Conservation (phyloP, 2,113 vertebrate species). For the Sinocyclocheilus maitianheensis region DNA sequence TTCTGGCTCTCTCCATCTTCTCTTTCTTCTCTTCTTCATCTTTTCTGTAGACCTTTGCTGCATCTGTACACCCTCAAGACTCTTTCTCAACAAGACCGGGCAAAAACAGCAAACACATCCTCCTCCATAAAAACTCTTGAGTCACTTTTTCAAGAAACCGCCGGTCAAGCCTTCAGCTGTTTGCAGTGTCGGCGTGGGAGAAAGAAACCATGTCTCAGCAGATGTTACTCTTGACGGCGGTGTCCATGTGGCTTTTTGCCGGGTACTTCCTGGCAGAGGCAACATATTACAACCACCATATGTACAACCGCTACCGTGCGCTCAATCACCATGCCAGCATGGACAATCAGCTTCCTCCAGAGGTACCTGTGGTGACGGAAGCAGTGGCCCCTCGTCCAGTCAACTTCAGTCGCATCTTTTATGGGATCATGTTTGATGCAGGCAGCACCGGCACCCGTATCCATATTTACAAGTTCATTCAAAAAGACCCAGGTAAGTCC, state of each 20-base stretch:
- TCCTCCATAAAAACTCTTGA: conserved; percentile 52
- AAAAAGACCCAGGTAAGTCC: conserved; percentile 78
- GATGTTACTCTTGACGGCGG: conserved; percentile 68
- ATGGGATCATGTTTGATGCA: conserved; percentile 97
- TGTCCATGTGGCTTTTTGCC: conserved; percentile 74
- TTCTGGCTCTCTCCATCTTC: conserved; percentile 57
- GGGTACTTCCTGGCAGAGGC: conserved; percentile 74
- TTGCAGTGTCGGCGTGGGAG: conserved; percentile 47
- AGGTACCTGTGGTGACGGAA: conserved; percentile 54
- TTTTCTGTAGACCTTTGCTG: conserved; percentile 43
- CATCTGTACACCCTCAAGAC: conserved; percentile 32
- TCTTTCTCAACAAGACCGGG: conserved; percentile 42
- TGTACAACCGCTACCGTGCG: conserved; percentile 73
- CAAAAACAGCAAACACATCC: conserved; percentile 48
- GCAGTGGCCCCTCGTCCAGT: conserved; percentile 61
- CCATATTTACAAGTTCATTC: conserved; percentile 96
- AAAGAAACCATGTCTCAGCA: conserved; percentile 74
- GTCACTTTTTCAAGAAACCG: conserved; percentile 28
- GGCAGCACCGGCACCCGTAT: conserved; percentile 97
- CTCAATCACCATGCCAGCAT: conserved; percentile 78
- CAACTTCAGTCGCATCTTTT: conserved; percentile 78
- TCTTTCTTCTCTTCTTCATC: conserved; percentile 37
- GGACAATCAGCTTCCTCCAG: conserved; percentile 82
- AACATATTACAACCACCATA: conserved; percentile 76
- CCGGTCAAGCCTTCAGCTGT: conserved; percentile 27